A percentile compares a stretch with the other conserved stretches of the same genome.
These are phyloP conservation scores for Harlomillsia oculata DNA, from an alignment of 1,140 invertebrate species.

Conservation along the genomic window DNA sequence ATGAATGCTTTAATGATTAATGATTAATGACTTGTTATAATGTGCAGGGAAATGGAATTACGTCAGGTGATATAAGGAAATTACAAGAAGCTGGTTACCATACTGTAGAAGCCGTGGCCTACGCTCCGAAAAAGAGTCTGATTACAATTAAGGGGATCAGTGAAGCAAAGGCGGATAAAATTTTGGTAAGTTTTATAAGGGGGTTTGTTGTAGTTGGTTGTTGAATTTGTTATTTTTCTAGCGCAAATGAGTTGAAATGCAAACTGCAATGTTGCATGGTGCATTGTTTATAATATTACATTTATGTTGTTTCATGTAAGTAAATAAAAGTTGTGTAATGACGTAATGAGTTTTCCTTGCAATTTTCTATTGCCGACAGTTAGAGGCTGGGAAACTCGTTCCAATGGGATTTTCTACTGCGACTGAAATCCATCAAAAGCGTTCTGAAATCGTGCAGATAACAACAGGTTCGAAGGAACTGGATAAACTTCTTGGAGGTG, in stretches of 20 bases:
- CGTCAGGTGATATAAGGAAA: constrained; percentile 82
- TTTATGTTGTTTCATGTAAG: too few species aligned
- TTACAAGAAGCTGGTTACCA: constrained; percentile 84
- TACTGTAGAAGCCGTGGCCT: constrained; percentile 92
- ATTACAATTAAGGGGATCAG: constrained; percentile 91
- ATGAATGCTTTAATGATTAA: neutral
- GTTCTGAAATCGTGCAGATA: constrained; percentile 78
- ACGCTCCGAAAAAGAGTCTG: constrained; percentile 83
- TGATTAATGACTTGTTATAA: neutral
- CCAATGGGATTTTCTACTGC: constrained; percentile 98
- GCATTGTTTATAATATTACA: too few species aligned
- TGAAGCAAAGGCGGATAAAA: constrained; percentile 94
- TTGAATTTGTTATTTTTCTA: too few species aligned
- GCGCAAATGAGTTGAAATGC: too few species aligned
- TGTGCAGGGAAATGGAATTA: constrained; percentile 59
- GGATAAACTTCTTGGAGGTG: constrained; percentile 86
- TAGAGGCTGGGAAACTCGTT: constrained; percentile 83
- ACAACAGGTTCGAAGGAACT: constrained; percentile 91
- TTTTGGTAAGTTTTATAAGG: constrained; percentile 60
- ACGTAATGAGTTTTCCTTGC: neutral
- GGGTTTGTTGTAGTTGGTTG: too few species aligned
- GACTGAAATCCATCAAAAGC: constrained; percentile 86
- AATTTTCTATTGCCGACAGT: constrained; percentile 40
- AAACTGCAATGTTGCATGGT: too few species aligned
- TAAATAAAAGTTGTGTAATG: neutral